Conservation (phyloP, 2,113 vertebrate genomes). For the Phyllostomus discolor region DNA sequence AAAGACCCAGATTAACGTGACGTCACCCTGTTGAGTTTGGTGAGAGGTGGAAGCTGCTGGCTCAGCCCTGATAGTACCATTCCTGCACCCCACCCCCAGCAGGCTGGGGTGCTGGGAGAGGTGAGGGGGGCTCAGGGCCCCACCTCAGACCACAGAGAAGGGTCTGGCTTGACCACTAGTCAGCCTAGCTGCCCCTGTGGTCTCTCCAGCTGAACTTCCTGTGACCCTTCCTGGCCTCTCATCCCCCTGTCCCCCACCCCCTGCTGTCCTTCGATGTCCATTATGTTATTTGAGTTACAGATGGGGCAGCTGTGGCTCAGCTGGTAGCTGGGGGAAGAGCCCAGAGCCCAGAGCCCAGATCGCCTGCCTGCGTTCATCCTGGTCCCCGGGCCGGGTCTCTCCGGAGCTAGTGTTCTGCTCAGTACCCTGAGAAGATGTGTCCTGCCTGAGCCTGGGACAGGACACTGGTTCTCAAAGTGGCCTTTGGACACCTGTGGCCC, state of each 20-base stretch:
- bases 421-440: background rate
- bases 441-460: background rate
- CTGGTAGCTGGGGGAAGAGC: background rate
- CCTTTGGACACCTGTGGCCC: background rate
- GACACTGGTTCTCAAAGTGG: background rate
- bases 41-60: background rate
- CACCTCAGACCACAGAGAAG: background rate
- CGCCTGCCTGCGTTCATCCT: background rate
- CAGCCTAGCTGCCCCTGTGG: no score
- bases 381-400: background rate
- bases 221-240: background rate
- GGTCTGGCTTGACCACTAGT: background rate
- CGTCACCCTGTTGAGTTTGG: background rate
- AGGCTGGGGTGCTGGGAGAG: fast-evolving
- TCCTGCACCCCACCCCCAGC: background rate
- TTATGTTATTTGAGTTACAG: background rate
- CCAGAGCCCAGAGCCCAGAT: background rate
- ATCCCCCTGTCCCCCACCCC: fast-evolving
- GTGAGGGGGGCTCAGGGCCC: background rate
- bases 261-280: background rate
- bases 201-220: background rate
- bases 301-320: background rate
- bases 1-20: background rate
- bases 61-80: background rate
- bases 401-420: background rate